Conservation (phyloP, 2,797 vertebrate species). For the Eulemur albifrons region DNA sequence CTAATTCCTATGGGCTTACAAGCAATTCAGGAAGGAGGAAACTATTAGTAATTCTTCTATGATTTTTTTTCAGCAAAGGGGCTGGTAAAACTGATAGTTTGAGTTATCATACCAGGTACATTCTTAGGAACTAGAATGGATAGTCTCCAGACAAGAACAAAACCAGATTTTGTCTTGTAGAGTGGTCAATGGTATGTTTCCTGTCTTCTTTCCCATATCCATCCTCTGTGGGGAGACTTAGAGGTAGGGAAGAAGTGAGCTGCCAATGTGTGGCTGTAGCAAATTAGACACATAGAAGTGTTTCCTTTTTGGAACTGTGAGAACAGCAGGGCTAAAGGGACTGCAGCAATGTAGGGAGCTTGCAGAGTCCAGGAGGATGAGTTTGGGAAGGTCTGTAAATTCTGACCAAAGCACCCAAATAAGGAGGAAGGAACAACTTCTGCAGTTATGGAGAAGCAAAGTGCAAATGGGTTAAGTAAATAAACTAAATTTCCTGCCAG, state of each 20-base stretch:
- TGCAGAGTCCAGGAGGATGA: background rate
- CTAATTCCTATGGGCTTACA: background rate
- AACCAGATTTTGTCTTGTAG: background rate
- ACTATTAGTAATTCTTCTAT: background rate
- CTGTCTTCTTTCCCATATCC: background rate
- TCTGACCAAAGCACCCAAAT: background rate
- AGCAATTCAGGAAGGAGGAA: background rate
- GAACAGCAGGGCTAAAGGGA: background rate
- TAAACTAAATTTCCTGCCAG: background rate
- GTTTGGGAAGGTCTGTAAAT: background rate
- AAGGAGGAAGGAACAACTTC: background rate
- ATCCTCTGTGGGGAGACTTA: background rate
- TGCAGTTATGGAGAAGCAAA: background rate
- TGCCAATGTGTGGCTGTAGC: background rate
- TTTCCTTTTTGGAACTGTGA: background rate
- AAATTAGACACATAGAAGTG: background rate
- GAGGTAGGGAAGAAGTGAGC: too few species aligned
- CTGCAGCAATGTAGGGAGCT: background rate
- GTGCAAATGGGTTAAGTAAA: background rate
- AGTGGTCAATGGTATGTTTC: background rate
- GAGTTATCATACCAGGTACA: background rate
- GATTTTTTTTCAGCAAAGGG: background rate
- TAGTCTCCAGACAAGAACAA: background rate
- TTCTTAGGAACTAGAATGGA: background rate
- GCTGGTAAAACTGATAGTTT: background rate